Percentiles rank a stretch among this genome's conserved stretches.
Conservation (phyloP, 2,797 vertebrate species). For the Fundulus diaphanus region DNA sequence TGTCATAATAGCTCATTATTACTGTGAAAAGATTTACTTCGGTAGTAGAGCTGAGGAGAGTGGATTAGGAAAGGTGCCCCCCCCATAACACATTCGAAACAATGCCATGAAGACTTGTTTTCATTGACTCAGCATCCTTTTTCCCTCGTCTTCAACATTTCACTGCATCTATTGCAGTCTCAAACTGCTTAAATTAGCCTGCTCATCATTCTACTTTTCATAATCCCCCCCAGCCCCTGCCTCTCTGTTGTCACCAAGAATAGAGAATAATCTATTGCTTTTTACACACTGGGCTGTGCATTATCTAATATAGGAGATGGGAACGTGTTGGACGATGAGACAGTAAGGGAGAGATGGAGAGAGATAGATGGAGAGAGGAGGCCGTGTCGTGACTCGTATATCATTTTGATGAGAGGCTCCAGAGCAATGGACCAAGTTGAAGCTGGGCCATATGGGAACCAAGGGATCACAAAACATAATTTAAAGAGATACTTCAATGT, state of each 20-base stretch:
- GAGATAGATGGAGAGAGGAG: conserved; percentile 23
- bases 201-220: conserved; percentile 64
- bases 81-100: conserved; percentile 41
- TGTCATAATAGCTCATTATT: conserved; percentile 68
- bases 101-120: conserved; percentile 49
- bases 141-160: conserved; percentile 1
- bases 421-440: conserved; percentile 55
- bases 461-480: conserved; percentile 19
- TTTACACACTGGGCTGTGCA: conserved; percentile 63
- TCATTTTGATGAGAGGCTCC: conserved; percentile 67
- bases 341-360: conserved; percentile 23
- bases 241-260: conserved; percentile 67
- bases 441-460: conserved; percentile 40
- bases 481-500: conserved; percentile 34
- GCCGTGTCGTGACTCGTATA: conserved; percentile 53
- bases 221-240: conserved; percentile 43
- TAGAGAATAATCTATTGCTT: conserved; percentile 71
- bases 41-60: conserved; percentile 34
- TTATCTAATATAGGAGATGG: conserved; percentile 74
- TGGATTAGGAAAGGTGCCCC: conserved; percentile 41
- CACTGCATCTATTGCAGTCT: conserved; percentile 34
- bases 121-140: conserved; percentile 41
- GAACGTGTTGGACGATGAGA: conserved; percentile 53
- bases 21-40: conserved; percentile 58
- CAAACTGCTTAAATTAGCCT: conserved; percentile 68